phyloP scores from a whole-genome alignment of 2,797 vertebrate species.

The Schizopygopsis pylzovi region DNA sequence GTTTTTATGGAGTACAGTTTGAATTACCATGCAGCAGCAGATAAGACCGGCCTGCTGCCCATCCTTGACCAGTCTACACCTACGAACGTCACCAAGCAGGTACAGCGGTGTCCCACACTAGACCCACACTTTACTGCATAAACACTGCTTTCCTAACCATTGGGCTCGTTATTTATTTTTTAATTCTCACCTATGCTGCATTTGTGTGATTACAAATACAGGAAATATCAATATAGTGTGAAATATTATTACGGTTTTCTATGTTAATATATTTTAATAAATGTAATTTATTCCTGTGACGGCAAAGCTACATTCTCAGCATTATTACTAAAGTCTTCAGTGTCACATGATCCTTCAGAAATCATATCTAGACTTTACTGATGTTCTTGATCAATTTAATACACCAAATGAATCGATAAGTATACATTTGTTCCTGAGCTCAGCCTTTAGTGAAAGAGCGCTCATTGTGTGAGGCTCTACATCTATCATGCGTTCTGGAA shows the following conservation, averaged over 20 bases:
- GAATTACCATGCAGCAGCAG: constrained; percentile 84
- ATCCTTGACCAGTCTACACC: constrained; percentile 88
- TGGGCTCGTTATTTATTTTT: not conserved
- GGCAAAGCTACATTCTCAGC: not conserved
- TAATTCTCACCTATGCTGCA: not conserved
- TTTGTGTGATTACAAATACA: not conserved
- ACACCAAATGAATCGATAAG: not conserved
- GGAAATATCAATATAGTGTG: not conserved
- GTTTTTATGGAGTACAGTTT: constrained; percentile 91
- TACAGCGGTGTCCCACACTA: constrained; percentile 58
- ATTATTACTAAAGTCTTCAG: not conserved
- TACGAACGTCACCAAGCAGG: constrained; percentile 92
- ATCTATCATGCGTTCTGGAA: not conserved
- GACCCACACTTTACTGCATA: not conserved
- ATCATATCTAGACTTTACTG: not conserved
- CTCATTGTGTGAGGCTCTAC: not conserved
- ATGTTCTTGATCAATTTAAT: not conserved
- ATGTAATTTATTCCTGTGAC: not conserved
- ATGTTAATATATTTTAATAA: not conserved
- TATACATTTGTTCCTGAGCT: not conserved
- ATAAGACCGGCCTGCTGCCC: constrained; percentile 85
- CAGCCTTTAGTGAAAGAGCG: not conserved
- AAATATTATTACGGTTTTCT: not conserved
- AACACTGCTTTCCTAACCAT: not conserved
- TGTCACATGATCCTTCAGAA: not conserved